Evolutionary conservation across 2,113 vertebrate genomes (phyloP), one percentile per base, ranked within the genome.

Genomic region (Tachycineta bicolor): DNA sequence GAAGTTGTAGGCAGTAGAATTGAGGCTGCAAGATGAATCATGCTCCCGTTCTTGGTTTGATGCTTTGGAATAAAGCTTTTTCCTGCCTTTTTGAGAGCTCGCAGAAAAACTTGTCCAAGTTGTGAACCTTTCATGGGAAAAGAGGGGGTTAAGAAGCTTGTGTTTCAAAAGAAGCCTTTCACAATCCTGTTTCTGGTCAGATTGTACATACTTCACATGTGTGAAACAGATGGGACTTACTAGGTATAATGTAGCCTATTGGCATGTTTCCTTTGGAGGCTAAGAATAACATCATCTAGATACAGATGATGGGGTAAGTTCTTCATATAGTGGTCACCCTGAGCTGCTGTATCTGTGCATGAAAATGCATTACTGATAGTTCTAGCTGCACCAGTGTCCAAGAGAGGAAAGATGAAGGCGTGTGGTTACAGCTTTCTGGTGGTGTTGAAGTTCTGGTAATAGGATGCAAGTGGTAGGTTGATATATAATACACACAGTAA

Each of bases 141-240:
- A 71, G 29, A 22, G 37, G 46, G 8, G 37, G 29, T 95, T 83
- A 90, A 92, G 58, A 65, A 80, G 70, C n/a, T 93, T 83, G 24
- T 34, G 33, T 93, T 96, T 93, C 67, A 88, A 88, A 93, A 83
- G 20, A n/a, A 77, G 14, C 50, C 46, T 96, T 86, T 95, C 75
- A 58, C 31, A 94, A 85, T 65, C 37, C 43, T 4, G 18, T 20
- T 86, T 62, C 67, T 74, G 41, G 9, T 80, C n/a, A 44, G 75
- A 55, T 80, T 79, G 34, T 92, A 18, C 28, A 12, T 93, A 56
- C 31, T 22, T 91, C 11, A 85, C 34, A 24, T 0, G 2, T 28
- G 50, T 83, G 83, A 83, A 84, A 28, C 52, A 65, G 50, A 44
- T 86, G 55, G 53, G 33, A 56, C 1, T 91, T 86, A 47, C 24